Percentiles rank a stretch among this genome's conserved stretches.
Evolutionary conservation across 2,113 vertebrate species (phyloP).

Genomic region (Diadophis punctatus): DNA sequence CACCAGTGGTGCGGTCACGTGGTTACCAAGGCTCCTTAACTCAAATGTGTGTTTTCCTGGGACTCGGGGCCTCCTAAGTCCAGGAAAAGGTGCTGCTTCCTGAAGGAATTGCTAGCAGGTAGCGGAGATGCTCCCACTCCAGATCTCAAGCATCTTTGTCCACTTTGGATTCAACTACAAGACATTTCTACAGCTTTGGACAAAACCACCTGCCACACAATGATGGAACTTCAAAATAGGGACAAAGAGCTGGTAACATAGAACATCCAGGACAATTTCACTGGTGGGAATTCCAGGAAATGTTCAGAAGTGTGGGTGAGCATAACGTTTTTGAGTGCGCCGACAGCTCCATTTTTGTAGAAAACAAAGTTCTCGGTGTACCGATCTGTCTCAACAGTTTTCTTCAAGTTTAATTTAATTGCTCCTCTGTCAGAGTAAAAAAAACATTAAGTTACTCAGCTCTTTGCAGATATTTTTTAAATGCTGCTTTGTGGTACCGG

Average conservation of each 20-base stretch:
- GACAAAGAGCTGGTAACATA: not conserved
- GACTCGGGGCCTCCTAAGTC: not conserved
- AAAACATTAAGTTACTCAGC: slow-evolving; percentile 62
- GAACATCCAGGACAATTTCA: not conserved
- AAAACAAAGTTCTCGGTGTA: slow-evolving; percentile 69
- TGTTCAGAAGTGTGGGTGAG: not conserved
- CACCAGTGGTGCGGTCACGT: not conserved
- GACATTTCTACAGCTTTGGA: not conserved
- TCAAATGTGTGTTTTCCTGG: not conserved
- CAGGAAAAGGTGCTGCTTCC: not conserved
- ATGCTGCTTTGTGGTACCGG: slow-evolving; percentile 61
- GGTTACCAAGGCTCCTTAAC: not conserved
- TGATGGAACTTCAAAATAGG: not conserved
- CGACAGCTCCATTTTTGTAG: slow-evolving; percentile 51
- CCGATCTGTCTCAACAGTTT: slow-evolving; percentile 48
- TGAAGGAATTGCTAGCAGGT: not conserved
- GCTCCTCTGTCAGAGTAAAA: slow-evolving; percentile 54
- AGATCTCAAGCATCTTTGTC: not conserved
- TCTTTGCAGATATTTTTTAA: slow-evolving; percentile 64
- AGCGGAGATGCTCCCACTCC: not conserved
- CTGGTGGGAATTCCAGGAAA: not conserved
- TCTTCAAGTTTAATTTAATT: slow-evolving; percentile 59
- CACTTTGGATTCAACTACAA: not conserved
- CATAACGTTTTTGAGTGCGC: slow-evolving; percentile 42
- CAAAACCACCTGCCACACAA: not conserved